Conservation (phyloP, 1,140 invertebrate species). For the Zophobas morio region DNA sequence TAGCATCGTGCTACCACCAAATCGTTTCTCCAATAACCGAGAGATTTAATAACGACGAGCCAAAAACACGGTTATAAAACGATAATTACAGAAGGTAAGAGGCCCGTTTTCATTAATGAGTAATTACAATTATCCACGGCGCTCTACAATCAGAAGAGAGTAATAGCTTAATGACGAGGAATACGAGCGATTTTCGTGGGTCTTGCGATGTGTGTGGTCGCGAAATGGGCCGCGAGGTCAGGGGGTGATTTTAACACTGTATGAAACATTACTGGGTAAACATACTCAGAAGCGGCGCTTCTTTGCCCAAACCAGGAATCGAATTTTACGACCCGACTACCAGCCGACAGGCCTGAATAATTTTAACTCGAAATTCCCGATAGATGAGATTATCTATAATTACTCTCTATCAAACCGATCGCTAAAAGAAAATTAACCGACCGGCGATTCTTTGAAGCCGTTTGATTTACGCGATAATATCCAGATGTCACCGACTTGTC, state of each 20-base stretch:
- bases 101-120: constrained; percentile 31
- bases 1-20: not conserved
- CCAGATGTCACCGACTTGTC: constrained; percentile 17
- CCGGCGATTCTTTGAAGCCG: not conserved
- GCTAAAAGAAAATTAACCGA: constrained; percentile 9
- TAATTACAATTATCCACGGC: constrained; percentile 32
- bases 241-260: no score
- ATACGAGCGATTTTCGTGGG: constrained; percentile 19
- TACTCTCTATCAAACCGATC: constrained; percentile 2
- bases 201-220: constrained; percentile 21
- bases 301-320: no score
- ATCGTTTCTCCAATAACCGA: not conserved
- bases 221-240: constrained; percentile 4
- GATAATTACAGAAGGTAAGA: constrained; percentile 19
- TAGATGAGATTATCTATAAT: constrained; percentile 19
- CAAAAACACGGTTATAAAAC: constrained; percentile 21
- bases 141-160: constrained; percentile 30
- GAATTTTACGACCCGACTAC: no score
- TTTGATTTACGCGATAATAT: constrained; percentile 40
- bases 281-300: no score
- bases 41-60: constrained; percentile 1
- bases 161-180: constrained; percentile 33
- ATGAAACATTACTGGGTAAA: no score
- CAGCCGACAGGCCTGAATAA: not conserved
- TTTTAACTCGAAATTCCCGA: not conserved